These are phyloP conservation scores for Drosophila glabriapex DNA, from an alignment of 2,888 invertebrate species.

Conservation along the genomic window DNA sequence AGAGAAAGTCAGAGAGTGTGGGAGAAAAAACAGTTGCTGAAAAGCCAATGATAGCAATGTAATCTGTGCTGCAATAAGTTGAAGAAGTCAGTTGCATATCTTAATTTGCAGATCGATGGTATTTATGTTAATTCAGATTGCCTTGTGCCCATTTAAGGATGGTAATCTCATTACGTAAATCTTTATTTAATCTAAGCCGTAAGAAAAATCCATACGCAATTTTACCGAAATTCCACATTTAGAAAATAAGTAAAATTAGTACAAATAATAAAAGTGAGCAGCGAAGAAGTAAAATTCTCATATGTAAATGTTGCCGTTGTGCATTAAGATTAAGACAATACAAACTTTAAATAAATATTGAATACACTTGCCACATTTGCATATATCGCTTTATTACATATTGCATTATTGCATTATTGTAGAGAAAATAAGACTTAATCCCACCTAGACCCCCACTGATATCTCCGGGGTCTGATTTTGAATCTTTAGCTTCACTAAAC, in stretches of 20 bases:
- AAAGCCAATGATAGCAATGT: neutral
- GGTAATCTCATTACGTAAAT: constrained; percentile 4
- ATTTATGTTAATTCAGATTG: constrained; percentile 18
- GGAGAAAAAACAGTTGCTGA: neutral
- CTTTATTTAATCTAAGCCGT: neutral
- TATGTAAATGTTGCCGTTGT: too few relatives aligned
- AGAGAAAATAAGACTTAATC: neutral
- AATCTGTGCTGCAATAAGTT: neutral
- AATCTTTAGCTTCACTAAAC: neutral
- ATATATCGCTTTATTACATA: neutral
- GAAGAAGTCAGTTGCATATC: constrained; percentile 6
- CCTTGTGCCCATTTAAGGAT: constrained; percentile 14
- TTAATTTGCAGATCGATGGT: constrained; percentile 30
- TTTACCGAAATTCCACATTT: neutral
- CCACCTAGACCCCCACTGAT: neutral
- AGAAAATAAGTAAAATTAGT: neutral
- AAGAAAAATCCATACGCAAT: neutral
- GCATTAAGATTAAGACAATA: neutral
- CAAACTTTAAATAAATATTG: neutral
- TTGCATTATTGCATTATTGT: neutral
- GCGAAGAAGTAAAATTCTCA: too few relatives aligned
- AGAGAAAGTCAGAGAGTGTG: neutral
- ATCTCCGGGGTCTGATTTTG: neutral
- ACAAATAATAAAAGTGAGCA: neutral
- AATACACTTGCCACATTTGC: neutral